Evolutionary conservation across 1,140 invertebrate species (phyloP), one percentile per base, ranked within the genome.

Genomic region (Psix sp.): DNA sequence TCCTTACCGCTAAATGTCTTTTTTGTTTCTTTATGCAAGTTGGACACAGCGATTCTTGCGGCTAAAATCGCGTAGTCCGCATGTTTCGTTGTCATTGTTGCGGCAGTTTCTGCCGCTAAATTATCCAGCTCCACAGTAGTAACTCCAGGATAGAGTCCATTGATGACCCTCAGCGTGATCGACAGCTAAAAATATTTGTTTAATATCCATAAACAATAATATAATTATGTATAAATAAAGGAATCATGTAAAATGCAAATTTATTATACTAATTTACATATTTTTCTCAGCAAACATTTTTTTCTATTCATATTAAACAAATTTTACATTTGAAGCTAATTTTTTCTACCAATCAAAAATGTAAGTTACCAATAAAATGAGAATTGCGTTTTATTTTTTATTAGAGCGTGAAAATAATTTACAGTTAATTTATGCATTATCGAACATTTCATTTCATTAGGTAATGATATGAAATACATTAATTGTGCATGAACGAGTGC

Each of bases 81-180:
- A 89, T 99, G 98, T 80, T 95, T 93, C 4, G 95, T 97, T 0
- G 97, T 98, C 94, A 98, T 95, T 14, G 94, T 96, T 11, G 97
- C 97, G 31, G 96, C 95, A 62, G 94, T 99, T 89, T 99, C 97
- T 0, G 98, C 98, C 48, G 98, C 96, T 54, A 99, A 88, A 86
- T 98, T 99, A 87, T 99, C 98, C 74, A 99, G 87, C 84, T 99
- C 96, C 0, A 97, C 93, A 2, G 98, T 99, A 14, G 95, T 98
- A 1, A 99, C 96, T 6, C 98, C 98, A 71, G 94, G 92, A 84
- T 98, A 99, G 3, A 99, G 89, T 0, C 97, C 97, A 88, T 89
- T 94, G 35, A 99, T 96, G 0, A 99, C 95, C 88, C 94, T 94
- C 16, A 94, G 83, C 1, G 95, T 96, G 54, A 96, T 95, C 21